Percentiles rank a stretch among this genome's conserved stretches.
Conservation (phyloP, 2,888 invertebrate species). For the Euzophera pinguis region DNA sequence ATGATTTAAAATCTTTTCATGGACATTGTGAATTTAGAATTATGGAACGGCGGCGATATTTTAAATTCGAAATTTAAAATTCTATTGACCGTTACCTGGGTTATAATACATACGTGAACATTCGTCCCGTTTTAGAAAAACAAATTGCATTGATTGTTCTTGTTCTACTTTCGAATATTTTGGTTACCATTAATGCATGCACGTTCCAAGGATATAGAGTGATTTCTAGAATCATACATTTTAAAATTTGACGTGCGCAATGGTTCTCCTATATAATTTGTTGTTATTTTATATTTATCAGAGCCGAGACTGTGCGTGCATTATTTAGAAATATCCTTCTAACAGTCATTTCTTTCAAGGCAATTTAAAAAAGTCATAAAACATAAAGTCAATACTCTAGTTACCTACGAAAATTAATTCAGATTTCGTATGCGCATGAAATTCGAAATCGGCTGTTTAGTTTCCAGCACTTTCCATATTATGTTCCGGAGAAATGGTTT, state of each 20-base stretch:
- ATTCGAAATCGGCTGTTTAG: neutral
- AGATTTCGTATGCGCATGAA: too few relatives aligned
- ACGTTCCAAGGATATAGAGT: neutral
- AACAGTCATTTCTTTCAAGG: too few relatives aligned
- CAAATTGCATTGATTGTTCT: conserved; percentile 11
- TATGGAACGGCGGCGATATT: conserved; percentile 45
- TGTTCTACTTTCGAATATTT: conserved; percentile 14
- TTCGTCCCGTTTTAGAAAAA: conserved; percentile 1
- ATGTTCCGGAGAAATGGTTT: conserved; percentile 4
- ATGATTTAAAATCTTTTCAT: conserved; percentile 41
- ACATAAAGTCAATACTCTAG: too few relatives aligned
- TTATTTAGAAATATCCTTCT: too few relatives aligned
- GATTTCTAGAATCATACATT: conserved; percentile 5
- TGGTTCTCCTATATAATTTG: neutral
- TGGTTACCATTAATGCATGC: conserved; percentile 4
- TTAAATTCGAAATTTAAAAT: conserved; percentile 50
- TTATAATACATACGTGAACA: conserved; percentile 12
- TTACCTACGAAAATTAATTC: too few relatives aligned
- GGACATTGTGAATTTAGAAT: conserved; percentile 43
- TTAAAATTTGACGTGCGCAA: neutral
- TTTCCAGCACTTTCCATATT: neutral
- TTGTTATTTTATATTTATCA: too few relatives aligned
- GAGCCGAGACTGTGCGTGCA: too few relatives aligned
- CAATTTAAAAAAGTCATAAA: too few relatives aligned
- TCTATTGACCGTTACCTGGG: conserved; percentile 49